These are phyloP conservation scores for Champsocephalus gunnari DNA, from an alignment of 2,797 vertebrate genomes.

Conservation along the genomic window DNA sequence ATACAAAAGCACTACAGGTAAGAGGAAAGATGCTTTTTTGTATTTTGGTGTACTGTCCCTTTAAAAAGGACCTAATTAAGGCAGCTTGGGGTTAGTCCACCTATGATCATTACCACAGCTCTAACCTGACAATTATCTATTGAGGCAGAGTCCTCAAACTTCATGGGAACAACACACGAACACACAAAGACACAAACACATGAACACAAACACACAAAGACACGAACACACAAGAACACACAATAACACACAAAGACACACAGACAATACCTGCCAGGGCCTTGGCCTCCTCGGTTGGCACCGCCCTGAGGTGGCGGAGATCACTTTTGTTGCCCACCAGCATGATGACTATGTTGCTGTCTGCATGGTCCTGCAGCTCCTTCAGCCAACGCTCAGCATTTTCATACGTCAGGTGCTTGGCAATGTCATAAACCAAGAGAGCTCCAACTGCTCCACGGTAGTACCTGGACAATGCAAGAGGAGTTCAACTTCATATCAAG, in stretches of 20 bases:
- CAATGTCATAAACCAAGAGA: slow-evolving; percentile 91
- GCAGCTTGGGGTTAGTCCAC: not conserved
- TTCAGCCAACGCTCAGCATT: slow-evolving; percentile 91
- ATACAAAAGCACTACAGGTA: no score
- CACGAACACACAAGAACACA: not conserved
- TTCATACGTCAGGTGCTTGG: slow-evolving; percentile 92
- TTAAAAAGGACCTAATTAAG: slow-evolving; percentile 4
- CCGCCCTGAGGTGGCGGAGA: slow-evolving; percentile 88
- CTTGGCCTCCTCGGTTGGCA: slow-evolving; percentile 88
- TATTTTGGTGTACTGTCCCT: not conserved
- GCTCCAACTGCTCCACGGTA: slow-evolving; percentile 91
- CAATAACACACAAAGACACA: not conserved
- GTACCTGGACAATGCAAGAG: slow-evolving; percentile 77
- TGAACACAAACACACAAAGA: no score
- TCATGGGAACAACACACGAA: not conserved
- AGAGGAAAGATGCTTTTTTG: no score
- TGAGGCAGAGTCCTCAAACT: not conserved
- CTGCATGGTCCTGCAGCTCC: slow-evolving; percentile 91
- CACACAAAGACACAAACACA: not conserved
- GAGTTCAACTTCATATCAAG: not conserved
- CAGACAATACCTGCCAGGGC: slow-evolving; percentile 85
- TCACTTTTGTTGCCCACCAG: slow-evolving; percentile 92
- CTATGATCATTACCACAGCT: slow-evolving; percentile 13
- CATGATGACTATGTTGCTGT: slow-evolving; percentile 92
- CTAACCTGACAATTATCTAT: slow-evolving; percentile 11